Conservation (phyloP, 2,888 invertebrate species). For the Plutella xylostella region DNA sequence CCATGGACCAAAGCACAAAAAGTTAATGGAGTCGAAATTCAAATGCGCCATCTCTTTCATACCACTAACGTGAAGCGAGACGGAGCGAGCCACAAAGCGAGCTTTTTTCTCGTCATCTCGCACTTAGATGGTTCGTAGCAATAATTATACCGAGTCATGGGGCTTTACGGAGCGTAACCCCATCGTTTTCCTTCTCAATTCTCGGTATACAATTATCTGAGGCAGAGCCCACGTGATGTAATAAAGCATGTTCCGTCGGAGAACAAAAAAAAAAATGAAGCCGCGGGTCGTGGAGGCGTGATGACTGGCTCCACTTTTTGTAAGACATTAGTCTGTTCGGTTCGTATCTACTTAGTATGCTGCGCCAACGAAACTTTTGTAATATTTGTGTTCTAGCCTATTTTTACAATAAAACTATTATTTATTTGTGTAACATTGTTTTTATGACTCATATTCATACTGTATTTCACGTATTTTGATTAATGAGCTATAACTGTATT, state of each 20-base stretch:
- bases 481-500: no score
- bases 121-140: no score
- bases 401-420: no score
- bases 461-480: no score
- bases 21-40: constrained; percentile 43
- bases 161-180: constrained; percentile 48
- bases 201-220: constrained; percentile 58
- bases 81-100: constrained; percentile 15
- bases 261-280: constrained; percentile 38
- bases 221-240: constrained; percentile 19
- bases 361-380: no score
- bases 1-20: constrained; percentile 30
- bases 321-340: no score
- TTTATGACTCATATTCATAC: no score
- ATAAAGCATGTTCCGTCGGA: constrained; percentile 29
- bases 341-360: no score
- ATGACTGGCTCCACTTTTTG: background rate
- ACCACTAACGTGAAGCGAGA: constrained; percentile 26
- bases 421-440: no score
- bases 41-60: constrained; percentile 28
- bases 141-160: constrained; percentile 47
- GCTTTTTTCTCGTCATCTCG: no score
- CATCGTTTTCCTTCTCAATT: constrained; percentile 50
- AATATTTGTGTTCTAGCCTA: no score
- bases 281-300: no score